Percentiles rank a stretch among this genome's conserved stretches.
phyloP scores from a whole-genome alignment of 2,797 vertebrate genomes.

The Phoxinus dragarum region DNA sequence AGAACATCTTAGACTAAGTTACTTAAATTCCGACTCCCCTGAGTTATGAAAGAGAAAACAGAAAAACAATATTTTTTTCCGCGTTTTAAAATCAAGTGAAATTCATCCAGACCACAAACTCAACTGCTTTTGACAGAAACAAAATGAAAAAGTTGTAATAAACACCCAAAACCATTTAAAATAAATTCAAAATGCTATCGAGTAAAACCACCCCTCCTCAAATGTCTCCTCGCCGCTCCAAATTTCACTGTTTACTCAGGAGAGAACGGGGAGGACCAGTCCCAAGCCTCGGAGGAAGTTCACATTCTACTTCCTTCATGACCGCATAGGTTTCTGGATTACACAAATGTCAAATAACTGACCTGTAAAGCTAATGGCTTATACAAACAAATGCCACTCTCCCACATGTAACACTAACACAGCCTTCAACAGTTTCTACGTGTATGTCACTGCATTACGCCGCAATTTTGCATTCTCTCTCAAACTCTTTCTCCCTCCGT shows the following conservation, averaged over 20 bases:
- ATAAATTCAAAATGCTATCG: slow-evolving; percentile 13
- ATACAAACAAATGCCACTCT: slow-evolving; percentile 80
- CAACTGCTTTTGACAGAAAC: slow-evolving; percentile 14
- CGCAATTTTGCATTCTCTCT: slow-evolving; percentile 27
- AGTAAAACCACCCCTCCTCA: slow-evolving; percentile 22
- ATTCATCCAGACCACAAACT: background rate
- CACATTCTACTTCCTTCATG: slow-evolving; percentile 64
- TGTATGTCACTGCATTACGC: slow-evolving; percentile 30
- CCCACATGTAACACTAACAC: slow-evolving; percentile 62
- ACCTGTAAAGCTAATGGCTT: slow-evolving; percentile 75
- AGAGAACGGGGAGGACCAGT: slow-evolving; percentile 35
- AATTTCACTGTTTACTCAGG: slow-evolving; percentile 45
- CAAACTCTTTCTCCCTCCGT: slow-evolving; percentile 1
- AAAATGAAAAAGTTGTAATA: background rate
- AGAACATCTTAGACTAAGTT: background rate
- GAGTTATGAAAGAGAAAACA: background rate
- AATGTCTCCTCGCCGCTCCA: slow-evolving; percentile 35
- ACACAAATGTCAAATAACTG: slow-evolving; percentile 83
- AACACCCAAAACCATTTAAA: background rate
- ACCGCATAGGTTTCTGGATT: slow-evolving; percentile 76
- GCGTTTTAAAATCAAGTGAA: background rate
- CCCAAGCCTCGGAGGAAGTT: slow-evolving; percentile 50
- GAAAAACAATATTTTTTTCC: background rate
- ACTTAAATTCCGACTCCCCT: background rate
- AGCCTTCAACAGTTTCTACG: slow-evolving; percentile 48